Base-by-base conservation (phyloP, 2,797 vertebrate genomes). In the Acipenser transmontanus region DNA sequence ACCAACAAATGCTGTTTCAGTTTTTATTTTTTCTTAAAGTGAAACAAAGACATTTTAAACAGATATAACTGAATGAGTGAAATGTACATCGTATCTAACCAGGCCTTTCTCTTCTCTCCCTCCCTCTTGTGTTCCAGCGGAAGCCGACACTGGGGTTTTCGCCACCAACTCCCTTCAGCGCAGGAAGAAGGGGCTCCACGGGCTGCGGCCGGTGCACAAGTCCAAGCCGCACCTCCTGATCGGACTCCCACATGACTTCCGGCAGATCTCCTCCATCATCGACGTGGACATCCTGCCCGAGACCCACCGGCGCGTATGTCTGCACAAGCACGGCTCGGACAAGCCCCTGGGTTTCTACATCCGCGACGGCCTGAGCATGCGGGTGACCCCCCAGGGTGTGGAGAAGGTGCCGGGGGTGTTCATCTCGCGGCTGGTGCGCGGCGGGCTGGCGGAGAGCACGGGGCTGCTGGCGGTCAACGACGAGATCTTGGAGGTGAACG, bases 281-380 rank as follows among this genome's bases (percentile, higher is more conserved):
- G 96, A 98, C 0, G 96, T 98, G 80, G 96, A 98, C 86, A 94
- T 98, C 76, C 81, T 98, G 73, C 96, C 96, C 0, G 96, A 98
- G 87, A 94, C 93, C 0, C 93, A 96, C 69, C 89, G 96, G 0
- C 89, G 96, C 0, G 96, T 98, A 4, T 89, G 94, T 49, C 92
- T 98, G 1, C 95, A 98, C 82, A 98, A 97, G 80, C 93, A 97
- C 0, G 95, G 96, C 52, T 95, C 94, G 0, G 87, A 94, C 77
- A 96, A 95, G 62, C 96, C 96, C 0, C 83, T 98, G 73, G 96
- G 96, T 72, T 98, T 98, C 86, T 98, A 98, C 81, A 98, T 98
- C 77, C 91, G 96, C 0, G 96, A 98, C 0, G 96, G 96, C 0
- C 85, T 96, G 77, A 98, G 96, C 0, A 79, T 98, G 11, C 89